A percentile compares a stretch with the other conserved stretches of the same genome.
These are phyloP conservation scores for Griposia aprilina DNA, from an alignment of 2,888 invertebrate species.

Conservation along the genomic window DNA sequence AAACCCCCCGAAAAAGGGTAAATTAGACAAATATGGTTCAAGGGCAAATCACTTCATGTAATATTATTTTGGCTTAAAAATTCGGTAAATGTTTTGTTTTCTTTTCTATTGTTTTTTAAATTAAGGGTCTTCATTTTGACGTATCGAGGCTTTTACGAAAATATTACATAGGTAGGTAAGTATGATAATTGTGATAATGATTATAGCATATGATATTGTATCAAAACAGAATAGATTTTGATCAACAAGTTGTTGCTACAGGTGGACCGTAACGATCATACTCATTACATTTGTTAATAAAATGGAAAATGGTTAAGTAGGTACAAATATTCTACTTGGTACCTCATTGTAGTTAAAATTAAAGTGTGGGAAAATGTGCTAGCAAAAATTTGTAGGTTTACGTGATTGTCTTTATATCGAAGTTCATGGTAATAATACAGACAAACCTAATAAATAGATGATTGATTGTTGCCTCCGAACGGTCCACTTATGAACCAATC, in stretches of 20 bases:
- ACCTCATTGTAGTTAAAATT: not conserved
- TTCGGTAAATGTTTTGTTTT: not conserved
- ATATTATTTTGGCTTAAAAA: conserved; percentile 17
- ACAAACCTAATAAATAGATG: not conserved
- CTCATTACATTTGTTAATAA: conserved; percentile 11
- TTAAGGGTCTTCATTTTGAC: not conserved
- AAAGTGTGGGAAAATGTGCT: too few species aligned
- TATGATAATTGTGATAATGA: too few species aligned
- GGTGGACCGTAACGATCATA: not conserved
- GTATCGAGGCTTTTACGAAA: not conserved
- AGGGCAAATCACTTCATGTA: conserved; percentile 37
- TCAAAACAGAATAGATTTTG: not conserved
- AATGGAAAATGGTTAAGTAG: not conserved
- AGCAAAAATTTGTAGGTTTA: not conserved
- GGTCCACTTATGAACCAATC: conserved; percentile 28
- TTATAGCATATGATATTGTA: not conserved
- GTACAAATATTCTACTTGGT: not conserved
- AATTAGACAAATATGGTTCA: conserved; percentile 31
- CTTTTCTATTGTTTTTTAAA: not conserved
- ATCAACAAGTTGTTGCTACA: conserved; percentile 44
- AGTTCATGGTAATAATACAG: not conserved
- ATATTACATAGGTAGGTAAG: not conserved
- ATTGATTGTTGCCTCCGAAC: conserved; percentile 18
- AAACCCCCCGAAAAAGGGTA: conserved; percentile 45
- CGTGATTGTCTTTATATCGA: not conserved